These are phyloP conservation scores for Neodiprion fabricii DNA, from an alignment of 1,140 invertebrate species.

Conservation along the genomic window DNA sequence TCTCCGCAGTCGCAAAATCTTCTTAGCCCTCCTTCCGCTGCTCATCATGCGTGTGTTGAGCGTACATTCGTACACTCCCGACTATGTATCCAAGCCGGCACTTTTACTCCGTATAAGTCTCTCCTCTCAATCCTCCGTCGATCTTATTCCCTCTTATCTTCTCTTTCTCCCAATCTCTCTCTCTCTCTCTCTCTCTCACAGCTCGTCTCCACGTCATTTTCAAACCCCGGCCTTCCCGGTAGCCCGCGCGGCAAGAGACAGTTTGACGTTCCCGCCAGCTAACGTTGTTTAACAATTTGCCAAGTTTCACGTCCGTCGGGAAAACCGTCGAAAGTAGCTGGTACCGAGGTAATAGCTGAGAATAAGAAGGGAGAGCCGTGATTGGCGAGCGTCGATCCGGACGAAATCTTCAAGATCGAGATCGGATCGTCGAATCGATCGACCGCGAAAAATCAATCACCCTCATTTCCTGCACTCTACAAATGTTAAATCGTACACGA, in stretches of 20 bases:
- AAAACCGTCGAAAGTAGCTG: too few species aligned
- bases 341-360: too few species aligned
- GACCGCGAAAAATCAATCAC: too few species aligned
- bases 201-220: not conserved
- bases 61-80: not conserved
- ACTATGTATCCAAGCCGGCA: too few species aligned
- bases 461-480: too few species aligned
- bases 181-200: slow-evolving; percentile 11
- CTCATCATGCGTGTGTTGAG: not conserved
- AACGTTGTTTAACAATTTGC: not conserved
- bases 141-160: slow-evolving; percentile 15
- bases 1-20: slow-evolving; percentile 6
- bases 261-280: not conserved
- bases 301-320: not conserved
- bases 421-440: too few species aligned
- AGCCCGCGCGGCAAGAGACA: not conserved
- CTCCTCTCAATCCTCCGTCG: slow-evolving; percentile 17
- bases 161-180: slow-evolving; percentile 17
- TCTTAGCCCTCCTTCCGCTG: not conserved
- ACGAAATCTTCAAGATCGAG: too few species aligned
- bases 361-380: too few species aligned
- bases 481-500: too few species aligned
- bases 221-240: not conserved
- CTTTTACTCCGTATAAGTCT: slow-evolving; percentile 5
- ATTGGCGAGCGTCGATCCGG: too few species aligned